These are phyloP conservation scores for Tromatobia lineatoria DNA, from an alignment of 2,888 invertebrate species.

Conservation along the genomic window DNA sequence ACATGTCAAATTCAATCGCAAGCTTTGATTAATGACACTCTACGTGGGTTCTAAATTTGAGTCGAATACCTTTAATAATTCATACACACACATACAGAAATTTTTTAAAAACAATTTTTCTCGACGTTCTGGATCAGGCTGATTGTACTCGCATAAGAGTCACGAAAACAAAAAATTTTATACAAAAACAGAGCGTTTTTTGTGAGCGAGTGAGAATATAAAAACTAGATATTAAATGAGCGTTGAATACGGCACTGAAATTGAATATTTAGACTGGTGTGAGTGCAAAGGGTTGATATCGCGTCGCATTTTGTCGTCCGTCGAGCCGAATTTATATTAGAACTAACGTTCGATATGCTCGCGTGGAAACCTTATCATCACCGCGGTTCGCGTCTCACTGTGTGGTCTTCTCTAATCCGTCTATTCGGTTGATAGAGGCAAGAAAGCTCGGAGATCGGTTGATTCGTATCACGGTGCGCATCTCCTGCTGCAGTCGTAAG, in stretches of 20 bases:
- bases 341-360: constrained; percentile 36
- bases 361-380: constrained; percentile 32
- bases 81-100: no score
- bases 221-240: no score
- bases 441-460: constrained; percentile 69
- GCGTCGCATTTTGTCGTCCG: constrained; percentile 36
- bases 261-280: not conserved
- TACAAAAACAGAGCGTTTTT: no score
- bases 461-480: constrained; percentile 58
- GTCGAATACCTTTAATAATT: no score
- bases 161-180: no score
- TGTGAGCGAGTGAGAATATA: no score
- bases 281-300: not conserved
- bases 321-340: constrained; percentile 25
- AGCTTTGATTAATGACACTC: no score
- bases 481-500: constrained; percentile 47
- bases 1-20: no score
- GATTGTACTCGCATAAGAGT: no score
- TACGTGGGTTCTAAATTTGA: no score
- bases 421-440: constrained; percentile 65
- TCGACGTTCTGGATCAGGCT: no score
- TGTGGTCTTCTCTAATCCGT: constrained; percentile 37
- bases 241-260: not conserved
- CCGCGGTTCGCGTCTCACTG: constrained; percentile 41
- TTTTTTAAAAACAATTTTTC: no score